Evolutionary conservation across 2,888 invertebrate genomes (phyloP), one percentile per base, ranked within the genome.

Genomic region (Odontocolon sp.): DNA sequence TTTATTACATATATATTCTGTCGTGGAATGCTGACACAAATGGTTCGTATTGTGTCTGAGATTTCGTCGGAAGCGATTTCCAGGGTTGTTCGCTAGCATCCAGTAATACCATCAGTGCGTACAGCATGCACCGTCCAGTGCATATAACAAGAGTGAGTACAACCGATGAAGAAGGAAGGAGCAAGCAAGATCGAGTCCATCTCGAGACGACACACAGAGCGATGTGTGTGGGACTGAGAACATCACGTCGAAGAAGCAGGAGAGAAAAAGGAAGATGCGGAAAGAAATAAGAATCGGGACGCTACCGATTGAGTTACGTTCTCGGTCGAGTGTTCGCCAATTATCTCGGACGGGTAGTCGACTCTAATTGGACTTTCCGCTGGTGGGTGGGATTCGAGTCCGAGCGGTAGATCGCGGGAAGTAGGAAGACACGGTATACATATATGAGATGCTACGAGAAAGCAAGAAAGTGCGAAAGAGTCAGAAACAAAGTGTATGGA

Each of bases 331-430:
- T 86, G 85, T 87, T 87, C 82, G 87, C 87, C 87, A 87, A 87
- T 88, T 88, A 88, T 86, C 86, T 84, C 78, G 80, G 83, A 87
- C 85, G 85, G 81, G 84, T 85, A 85, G 84, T 84, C 84, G 82
- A 82, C 86, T 86, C 87, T 87, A 87, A 87, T 87, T 87, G 87
- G 87, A 86, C 85, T 87, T 86, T 84, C 80, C 79, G 77, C 81
- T 83, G 80, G 86, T 86, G 87, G 87, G 87, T 87, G 86, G 87
- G 86, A 79, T 81, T 80, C 50, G 57, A 45, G 81, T 84, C 70
- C 63, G 82, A 77, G 80, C 83, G 80, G 82, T 81, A 72, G 80
- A 67, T 56, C 56, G 40, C 54, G 50, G 33, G 50, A 54, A 47
- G 23, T 56, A 47, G 33, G 57, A 66, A 23, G 64, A 75, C 33